These are phyloP conservation scores for Rhinopomastus cyanomelas DNA, from an alignment of 2,113 vertebrate species.

Conservation along the genomic window DNA sequence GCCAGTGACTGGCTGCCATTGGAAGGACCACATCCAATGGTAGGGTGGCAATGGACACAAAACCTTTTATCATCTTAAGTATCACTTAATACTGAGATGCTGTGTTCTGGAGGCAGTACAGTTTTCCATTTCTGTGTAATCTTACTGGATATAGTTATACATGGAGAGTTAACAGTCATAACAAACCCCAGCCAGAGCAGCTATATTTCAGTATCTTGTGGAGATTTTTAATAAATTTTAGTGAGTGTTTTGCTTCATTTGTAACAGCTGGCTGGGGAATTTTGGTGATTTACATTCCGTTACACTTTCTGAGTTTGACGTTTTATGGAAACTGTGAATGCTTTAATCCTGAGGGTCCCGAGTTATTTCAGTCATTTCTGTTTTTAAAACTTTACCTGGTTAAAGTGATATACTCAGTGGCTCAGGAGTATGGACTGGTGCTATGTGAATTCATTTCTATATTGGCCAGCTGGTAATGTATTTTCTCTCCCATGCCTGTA, in stretches of 20 bases:
- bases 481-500: background rate
- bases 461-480: background rate
- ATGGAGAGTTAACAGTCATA: background rate
- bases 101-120: background rate
- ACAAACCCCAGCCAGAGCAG: background rate
- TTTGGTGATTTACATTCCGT: background rate
- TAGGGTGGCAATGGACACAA: background rate
- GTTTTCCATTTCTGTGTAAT: background rate
- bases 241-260: background rate
- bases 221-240: background rate
- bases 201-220: background rate
- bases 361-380: background rate
- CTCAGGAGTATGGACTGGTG: background rate
- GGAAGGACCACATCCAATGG: background rate
- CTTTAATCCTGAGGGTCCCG: background rate
- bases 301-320: background rate
- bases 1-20: background rate
- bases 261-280: background rate
- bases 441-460: background rate
- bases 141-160: background rate
- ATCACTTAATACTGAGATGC: background rate
- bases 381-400: background rate
- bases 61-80: background rate
- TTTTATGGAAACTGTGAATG: background rate
- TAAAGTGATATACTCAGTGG: background rate